Percentiles rank a stretch among this genome's conserved stretches.
Conservation (phyloP, 2,888 invertebrate genomes). For the Drosophila prostipennis region DNA sequence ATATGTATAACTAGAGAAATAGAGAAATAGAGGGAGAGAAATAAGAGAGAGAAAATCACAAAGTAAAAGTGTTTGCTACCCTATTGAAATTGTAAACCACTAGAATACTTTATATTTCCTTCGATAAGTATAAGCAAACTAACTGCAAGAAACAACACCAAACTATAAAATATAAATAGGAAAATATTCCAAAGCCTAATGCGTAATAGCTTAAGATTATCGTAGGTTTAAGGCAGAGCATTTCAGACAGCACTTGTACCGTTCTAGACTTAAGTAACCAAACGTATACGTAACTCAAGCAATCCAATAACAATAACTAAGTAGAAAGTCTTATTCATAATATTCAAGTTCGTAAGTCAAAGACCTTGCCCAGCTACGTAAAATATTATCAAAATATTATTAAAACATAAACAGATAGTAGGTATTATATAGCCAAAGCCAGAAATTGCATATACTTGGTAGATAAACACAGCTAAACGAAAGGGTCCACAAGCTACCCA, state of each 20-base stretch:
- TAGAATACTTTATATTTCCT: conserved; percentile 4
- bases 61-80: conserved; percentile 74
- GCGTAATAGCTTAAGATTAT: conserved; percentile 7
- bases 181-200: neutral
- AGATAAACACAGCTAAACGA: conserved; percentile 36
- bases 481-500: conserved; percentile 37
- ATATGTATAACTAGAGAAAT: conserved; percentile 13
- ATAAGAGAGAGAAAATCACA: conserved; percentile 2
- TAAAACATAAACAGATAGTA: neutral
- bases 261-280: conserved; percentile 37
- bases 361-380: conserved; percentile 1
- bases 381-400: neutral
- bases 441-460: conserved; percentile 29
- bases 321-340: conserved; percentile 15
- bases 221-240: conserved; percentile 71
- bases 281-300: conserved; percentile 39
- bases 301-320: conserved; percentile 25
- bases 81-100: conserved; percentile 36
- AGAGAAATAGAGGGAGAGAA: conserved; percentile 7
- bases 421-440: conserved; percentile 19
- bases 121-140: conserved; percentile 9
- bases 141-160: conserved; percentile 73
- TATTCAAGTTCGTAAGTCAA: neutral
- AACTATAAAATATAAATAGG: conserved; percentile 7
- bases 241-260: conserved; percentile 73